Evolutionary conservation across 2,888 invertebrate genomes (phyloP).

Genomic region (Acleris sparsana): DNA sequence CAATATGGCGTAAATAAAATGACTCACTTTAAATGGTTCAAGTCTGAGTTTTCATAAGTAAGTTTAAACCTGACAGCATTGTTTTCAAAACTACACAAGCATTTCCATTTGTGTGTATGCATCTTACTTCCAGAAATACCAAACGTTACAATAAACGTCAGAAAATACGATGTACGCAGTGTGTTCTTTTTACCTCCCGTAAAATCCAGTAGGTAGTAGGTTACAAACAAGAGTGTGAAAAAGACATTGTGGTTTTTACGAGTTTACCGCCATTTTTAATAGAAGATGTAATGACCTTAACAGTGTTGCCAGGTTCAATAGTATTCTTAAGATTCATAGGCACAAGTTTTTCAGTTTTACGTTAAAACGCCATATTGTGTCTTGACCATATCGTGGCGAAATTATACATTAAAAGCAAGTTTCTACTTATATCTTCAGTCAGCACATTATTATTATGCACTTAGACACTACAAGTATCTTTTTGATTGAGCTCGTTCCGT

Average conservation of each 20-base stretch:
- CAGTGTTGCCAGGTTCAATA: slow-evolving; percentile 17
- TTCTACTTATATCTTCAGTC: slow-evolving; percentile 66
- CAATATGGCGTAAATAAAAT: slow-evolving; percentile 48
- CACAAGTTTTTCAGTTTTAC: slow-evolving; percentile 32
- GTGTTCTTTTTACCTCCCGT: no score
- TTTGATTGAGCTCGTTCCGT: slow-evolving; percentile 55
- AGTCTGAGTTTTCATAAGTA: slow-evolving; percentile 21
- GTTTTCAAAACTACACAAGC: background rate
- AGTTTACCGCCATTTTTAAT: no score
- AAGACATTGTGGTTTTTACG: background rate
- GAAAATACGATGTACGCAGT: no score
- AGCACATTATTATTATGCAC: slow-evolving; percentile 61
- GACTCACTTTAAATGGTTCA: slow-evolving; percentile 27
- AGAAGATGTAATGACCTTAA: no score
- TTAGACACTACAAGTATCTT: slow-evolving; percentile 59
- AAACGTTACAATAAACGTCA: no score
- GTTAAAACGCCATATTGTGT: slow-evolving; percentile 57
- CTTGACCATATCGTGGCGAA: slow-evolving; percentile 52
- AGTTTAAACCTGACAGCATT: slow-evolving; percentile 16
- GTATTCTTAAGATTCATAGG: slow-evolving; percentile 21
- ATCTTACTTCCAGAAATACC: no score
- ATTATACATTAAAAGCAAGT: slow-evolving; percentile 60
- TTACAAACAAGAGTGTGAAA: background rate
- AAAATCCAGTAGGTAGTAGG: no score
- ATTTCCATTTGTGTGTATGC: no score